Percentiles rank a stretch among this genome's conserved stretches.
These are phyloP conservation scores for Pituophis catenifer DNA, from an alignment of 2,113 vertebrate genomes.

Conservation along the genomic window DNA sequence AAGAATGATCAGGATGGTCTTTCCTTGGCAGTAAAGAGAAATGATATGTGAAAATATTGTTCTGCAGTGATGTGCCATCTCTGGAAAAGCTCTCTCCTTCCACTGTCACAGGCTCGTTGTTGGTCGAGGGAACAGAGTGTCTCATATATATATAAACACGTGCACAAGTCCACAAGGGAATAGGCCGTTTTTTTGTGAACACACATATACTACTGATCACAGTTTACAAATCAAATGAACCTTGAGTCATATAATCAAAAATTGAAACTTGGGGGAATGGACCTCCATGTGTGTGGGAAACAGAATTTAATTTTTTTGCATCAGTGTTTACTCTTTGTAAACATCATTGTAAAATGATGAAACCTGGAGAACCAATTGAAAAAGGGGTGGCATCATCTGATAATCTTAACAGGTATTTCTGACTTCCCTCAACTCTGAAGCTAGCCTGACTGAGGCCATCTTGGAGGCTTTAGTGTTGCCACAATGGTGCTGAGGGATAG, in stretches of 20 bases:
- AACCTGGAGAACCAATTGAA: background rate
- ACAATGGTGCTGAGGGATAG: too few relatives aligned
- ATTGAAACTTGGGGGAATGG: background rate
- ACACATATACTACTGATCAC: background rate
- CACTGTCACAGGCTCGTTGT: background rate
- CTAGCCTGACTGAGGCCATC: too few relatives aligned
- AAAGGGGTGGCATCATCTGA: background rate
- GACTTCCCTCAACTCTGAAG: too few relatives aligned
- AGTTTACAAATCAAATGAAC: background rate
- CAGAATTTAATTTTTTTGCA: background rate
- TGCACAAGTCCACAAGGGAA: background rate
- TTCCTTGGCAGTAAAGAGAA: background rate
- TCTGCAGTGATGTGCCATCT: background rate
- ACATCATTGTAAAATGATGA: background rate
- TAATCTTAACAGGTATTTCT: background rate
- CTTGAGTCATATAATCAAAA: background rate
- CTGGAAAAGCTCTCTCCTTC: background rate
- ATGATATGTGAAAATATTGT: background rate
- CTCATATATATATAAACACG: too few relatives aligned
- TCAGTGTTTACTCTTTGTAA: background rate
- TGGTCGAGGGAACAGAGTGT: background rate
- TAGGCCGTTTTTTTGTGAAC: background rate
- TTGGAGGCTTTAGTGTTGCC: too few relatives aligned
- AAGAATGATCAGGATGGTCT: background rate
- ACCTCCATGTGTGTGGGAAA: background rate